Base-by-base conservation (phyloP, 2,797 vertebrate genomes). In the Halcyon leucocephala region DNA sequence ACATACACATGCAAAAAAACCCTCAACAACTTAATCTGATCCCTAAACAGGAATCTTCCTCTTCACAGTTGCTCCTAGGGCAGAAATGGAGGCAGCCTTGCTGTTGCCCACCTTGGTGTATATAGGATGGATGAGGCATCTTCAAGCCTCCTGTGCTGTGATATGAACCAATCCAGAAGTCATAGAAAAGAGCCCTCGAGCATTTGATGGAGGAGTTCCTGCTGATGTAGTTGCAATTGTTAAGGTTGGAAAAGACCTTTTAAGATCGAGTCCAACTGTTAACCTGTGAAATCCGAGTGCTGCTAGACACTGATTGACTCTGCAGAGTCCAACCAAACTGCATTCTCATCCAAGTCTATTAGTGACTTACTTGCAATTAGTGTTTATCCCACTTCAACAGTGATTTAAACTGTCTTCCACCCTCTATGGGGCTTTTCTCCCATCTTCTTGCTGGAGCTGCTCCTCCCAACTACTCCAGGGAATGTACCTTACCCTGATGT, bases 331-430 rank as follows among this genome's bases (percentile, higher is more conserved):
- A 86, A 54, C 42, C 62, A 48, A 73, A 65, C 33, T 8, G 71
- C 21, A 3, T 87, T 76, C 26, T 88, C 82, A 42, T 5, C 10
- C 1, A 16, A 72, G 31, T 69, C 88, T 41, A 60, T 62, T 48
- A 72, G 46, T 44, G 42, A 91, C 67, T 81, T n/a, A 64, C 54
- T 81, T 91, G 48, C 69, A 61, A 26, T 91, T 93, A 81, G 65
- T 14, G 37, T 70, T 19, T 54, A 54, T 54, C 52, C 52, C 29
- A 54, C 52, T 54, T 54, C 28, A 31, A 12, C 52, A 54, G 52
- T 54, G 52, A 54, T 70, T 90, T 95, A 64, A 77, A 88, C 73
- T 93, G 95, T 96, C 94, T 95, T 96, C 96, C 95, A 88, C 91
- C 66, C 39, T 89, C 2, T 16, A 24, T 0, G 19, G 94, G 90